phyloP scores from a whole-genome alignment of 2,797 vertebrate species.

The Alcedo quadribrachys region DNA sequence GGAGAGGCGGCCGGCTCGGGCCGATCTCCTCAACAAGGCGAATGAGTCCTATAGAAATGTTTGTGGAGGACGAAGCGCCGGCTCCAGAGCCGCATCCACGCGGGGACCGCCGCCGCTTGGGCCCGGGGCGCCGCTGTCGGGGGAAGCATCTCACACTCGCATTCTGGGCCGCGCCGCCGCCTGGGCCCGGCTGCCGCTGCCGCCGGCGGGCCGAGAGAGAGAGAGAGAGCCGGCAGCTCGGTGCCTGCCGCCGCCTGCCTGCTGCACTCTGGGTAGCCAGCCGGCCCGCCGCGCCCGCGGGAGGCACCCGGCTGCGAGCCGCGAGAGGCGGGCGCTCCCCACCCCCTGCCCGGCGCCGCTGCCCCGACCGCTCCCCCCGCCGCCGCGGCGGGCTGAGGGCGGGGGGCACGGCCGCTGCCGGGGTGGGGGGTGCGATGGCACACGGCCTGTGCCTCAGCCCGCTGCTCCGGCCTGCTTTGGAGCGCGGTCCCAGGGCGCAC shows the following conservation, averaged over 20 bases:
- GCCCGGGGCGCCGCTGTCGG: conserved; percentile 68
- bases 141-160: conserved; percentile 90
- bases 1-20: not conserved
- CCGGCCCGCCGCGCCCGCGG: conserved; percentile 8
- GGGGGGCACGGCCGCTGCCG: not conserved
- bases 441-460: not conserved
- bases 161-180: conserved; percentile 71
- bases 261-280: conserved; percentile 50
- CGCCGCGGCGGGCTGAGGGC: not conserved
- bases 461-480: too few species aligned
- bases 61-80: conserved; percentile 88
- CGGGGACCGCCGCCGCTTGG: conserved; percentile 38
- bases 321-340: conserved; percentile 36
- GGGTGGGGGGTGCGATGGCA: too few species aligned
- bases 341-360: not conserved
- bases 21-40: conserved; percentile 76
- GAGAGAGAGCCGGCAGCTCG: not conserved
- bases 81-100: conserved; percentile 80
- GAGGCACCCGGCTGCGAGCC: conserved; percentile 15
- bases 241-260: conserved; percentile 3
- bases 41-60: conserved; percentile 96
- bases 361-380: not conserved
- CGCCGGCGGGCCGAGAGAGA: not conserved
- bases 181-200: conserved; percentile 1
- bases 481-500: not conserved